Evolutionary conservation across 2,888 invertebrate genomes (phyloP).

Genomic region (Synanthedon formicaeformis): DNA sequence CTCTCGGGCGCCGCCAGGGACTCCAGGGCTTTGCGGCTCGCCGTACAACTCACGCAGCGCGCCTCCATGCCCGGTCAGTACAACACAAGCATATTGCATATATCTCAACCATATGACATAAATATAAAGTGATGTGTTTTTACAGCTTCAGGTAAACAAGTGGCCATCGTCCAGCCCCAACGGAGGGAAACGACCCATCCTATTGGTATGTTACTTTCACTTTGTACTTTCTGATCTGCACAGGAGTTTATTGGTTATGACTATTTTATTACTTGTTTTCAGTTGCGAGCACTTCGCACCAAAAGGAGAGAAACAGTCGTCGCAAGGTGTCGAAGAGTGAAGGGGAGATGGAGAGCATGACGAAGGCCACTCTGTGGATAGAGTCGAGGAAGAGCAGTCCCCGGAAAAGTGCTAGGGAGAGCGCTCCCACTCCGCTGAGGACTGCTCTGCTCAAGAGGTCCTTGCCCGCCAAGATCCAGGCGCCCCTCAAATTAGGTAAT

Average conservation of each 20-base stretch:
- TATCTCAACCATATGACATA: neutral
- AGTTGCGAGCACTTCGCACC: too few relatives aligned
- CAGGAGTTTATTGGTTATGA: too few relatives aligned
- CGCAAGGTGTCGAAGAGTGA: too few relatives aligned
- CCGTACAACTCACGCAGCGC: conserved; percentile 19
- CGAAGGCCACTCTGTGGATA: conserved; percentile 48
- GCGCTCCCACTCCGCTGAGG: conserved; percentile 24
- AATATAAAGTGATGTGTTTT: neutral
- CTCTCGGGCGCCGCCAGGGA: neutral
- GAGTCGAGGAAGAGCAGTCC: conserved; percentile 37
- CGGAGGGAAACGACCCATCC: conserved; percentile 32
- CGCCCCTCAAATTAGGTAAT: conserved; percentile 34
- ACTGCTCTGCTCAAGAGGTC: conserved; percentile 20
- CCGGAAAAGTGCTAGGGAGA: conserved; percentile 7
- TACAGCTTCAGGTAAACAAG: conserved; percentile 41
- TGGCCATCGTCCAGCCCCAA: conserved; percentile 61
- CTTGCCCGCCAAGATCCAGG: conserved; percentile 35
- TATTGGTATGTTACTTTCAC: conserved; percentile 22
- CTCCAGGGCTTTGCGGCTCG: conserved; percentile 1
- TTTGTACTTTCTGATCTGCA: too few relatives aligned
- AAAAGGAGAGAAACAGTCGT: too few relatives aligned
- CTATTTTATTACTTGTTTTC: too few relatives aligned
- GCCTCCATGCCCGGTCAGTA: conserved; percentile 18
- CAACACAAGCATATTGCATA: neutral
- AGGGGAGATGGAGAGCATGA: conserved; percentile 12